Evolutionary conservation across 2,113 vertebrate genomes (phyloP).

Genomic region (Chamaetylas fuelleborni): DNA sequence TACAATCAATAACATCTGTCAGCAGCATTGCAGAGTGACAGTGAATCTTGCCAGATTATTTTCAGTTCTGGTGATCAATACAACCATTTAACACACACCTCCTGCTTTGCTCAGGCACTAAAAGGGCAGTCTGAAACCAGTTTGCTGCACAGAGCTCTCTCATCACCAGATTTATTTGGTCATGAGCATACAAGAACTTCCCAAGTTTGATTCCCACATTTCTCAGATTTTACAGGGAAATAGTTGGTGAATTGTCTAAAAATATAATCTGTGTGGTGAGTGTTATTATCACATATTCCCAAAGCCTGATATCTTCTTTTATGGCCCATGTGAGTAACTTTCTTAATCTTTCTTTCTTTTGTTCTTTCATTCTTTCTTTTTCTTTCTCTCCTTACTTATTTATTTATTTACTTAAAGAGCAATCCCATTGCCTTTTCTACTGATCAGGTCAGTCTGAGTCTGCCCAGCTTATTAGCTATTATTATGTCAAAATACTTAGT

Average conservation of each 20-base stretch:
- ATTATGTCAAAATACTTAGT: constrained; percentile 43
- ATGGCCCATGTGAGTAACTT: background rate
- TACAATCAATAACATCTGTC: constrained; percentile 10
- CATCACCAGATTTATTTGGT: background rate
- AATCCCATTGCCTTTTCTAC: constrained; percentile 50
- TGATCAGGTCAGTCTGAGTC: constrained; percentile 24
- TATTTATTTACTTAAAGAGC: background rate
- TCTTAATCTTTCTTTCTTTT: no score
- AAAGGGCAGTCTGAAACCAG: background rate
- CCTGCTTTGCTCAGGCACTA: background rate
- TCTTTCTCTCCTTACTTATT: background rate
- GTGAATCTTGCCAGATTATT: background rate
- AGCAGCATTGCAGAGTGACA: background rate
- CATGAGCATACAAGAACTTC: background rate
- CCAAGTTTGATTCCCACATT: background rate
- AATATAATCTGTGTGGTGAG: background rate
- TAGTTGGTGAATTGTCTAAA: background rate
- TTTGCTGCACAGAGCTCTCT: background rate
- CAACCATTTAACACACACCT: background rate
- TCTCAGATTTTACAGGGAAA: background rate
- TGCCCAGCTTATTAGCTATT: constrained; percentile 53
- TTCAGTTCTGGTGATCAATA: background rate
- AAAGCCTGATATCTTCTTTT: background rate
- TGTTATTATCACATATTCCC: background rate
- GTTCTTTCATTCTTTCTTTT: background rate